Base-by-base conservation (phyloP, 2,888 invertebrate species). In the Antheraea assamensis region DNA sequence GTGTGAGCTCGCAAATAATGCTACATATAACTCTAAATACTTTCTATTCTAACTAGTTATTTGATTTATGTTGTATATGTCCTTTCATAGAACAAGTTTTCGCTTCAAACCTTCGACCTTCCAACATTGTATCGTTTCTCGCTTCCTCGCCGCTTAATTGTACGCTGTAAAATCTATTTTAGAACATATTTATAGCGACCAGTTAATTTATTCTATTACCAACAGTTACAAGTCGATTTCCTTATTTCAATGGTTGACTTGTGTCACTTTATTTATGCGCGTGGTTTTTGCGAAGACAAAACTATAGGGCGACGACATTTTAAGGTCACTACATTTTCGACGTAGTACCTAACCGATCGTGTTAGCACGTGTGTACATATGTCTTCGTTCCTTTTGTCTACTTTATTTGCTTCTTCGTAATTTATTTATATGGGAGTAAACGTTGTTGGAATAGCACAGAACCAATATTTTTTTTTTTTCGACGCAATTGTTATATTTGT, bases 261-360 rank as follows among this genome's bases (percentile, higher is more conserved):
- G 77, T 78, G 77, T 75, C 79, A 78, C 76, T 81, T 82, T 81
- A 82, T 83, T 81, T 80, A 77, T 80, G 55, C 76, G 76, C 72
- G 75, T 73, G 77, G 76, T 83, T 83, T 83, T 83, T 83, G 78
- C 73, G 74, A 70, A 74, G 31, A n/a, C 24, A 64, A 73, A 58
- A 17, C n/a, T 49, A 30, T 78, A 78, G 83, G 78, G 77, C 80
- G 74, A 77, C 75, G 81, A 81, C 80, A 80, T 77, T 81, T 74
- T 80, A 78, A 81, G 81, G 81, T 82, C 81, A 80, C 80, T 80
- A 73, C 71, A 75, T 74, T 73, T 72, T 74, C 66, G 74, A 52
- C 73, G 66, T 72, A 47, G 47, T 64, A 61, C 27, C 66, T 49
- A 47, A 64, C 47, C 42, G 64, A 61, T 49, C 17, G 61, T 30